Conservation (phyloP, 2,113 vertebrate genomes). For the Rissa tridactyla region DNA sequence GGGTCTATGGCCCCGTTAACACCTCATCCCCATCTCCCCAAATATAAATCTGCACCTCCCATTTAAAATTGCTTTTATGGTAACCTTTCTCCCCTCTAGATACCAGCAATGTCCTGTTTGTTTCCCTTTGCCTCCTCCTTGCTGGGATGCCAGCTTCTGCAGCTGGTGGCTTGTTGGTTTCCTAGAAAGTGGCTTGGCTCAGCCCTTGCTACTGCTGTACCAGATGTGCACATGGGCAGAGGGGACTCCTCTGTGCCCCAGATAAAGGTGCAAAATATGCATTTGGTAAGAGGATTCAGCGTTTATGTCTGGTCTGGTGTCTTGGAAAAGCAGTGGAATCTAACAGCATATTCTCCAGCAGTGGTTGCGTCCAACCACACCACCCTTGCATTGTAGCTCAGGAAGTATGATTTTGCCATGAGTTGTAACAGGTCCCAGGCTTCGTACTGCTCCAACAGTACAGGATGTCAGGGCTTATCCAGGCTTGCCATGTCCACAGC, state of each 20-base stretch:
- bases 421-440: background rate
- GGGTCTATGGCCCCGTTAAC: rapidly evolving
- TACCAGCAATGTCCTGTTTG: background rate
- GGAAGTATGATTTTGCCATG: background rate
- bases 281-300: background rate
- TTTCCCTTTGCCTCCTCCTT: background rate
- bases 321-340: background rate
- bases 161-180: background rate
- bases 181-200: background rate
- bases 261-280: background rate
- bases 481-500: background rate
- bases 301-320: background rate
- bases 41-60: background rate
- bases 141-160: background rate
- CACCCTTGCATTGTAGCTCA: background rate
- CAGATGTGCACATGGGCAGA: background rate
- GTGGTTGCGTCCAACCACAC: background rate
- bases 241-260: background rate
- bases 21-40: background rate
- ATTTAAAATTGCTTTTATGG: background rate
- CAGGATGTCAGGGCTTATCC: too few relatives aligned
- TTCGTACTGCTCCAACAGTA: background rate
- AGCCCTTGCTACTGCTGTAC: background rate
- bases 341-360: background rate
- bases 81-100: background rate